Evolutionary conservation across 1,140 invertebrate species (phyloP).

Genomic region (Copidosoma floridanum): DNA sequence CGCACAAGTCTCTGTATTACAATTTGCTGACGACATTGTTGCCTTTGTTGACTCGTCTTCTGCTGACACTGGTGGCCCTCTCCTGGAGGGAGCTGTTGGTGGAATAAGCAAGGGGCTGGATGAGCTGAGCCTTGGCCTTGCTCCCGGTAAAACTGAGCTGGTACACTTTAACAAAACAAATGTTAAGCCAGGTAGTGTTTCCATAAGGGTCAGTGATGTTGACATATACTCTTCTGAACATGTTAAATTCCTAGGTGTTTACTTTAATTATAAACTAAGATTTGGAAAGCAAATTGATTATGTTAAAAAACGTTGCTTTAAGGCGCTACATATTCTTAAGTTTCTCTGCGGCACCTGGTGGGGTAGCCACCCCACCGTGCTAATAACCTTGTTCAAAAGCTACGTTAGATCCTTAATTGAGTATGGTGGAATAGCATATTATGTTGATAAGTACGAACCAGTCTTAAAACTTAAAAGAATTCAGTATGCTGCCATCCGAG

Average conservation of each 20-base stretch:
- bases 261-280: background rate
- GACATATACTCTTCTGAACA: too few species aligned
- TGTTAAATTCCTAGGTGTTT: background rate
- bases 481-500: background rate
- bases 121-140: too few species aligned
- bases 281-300: background rate
- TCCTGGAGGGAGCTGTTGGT: too few species aligned
- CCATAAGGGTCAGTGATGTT: too few species aligned
- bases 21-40: slow-evolving; percentile 6
- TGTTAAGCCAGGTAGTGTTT: too few species aligned
- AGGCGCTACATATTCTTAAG: background rate
- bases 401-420: background rate
- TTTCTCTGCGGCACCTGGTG: slow-evolving; percentile 10
- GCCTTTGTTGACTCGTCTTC: too few species aligned
- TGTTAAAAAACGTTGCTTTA: too few species aligned
- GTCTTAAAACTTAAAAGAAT: slow-evolving; percentile 1
- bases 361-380: background rate
- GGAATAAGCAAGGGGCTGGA: too few species aligned
- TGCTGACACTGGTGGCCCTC: too few species aligned
- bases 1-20: background rate
- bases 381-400: background rate
- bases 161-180: too few species aligned
- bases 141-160: too few species aligned
- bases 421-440: background rate
- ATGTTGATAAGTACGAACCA: background rate